phyloP scores from a whole-genome alignment of 2,113 vertebrate genomes.

The Paramisgurnus dabryanus region DNA sequence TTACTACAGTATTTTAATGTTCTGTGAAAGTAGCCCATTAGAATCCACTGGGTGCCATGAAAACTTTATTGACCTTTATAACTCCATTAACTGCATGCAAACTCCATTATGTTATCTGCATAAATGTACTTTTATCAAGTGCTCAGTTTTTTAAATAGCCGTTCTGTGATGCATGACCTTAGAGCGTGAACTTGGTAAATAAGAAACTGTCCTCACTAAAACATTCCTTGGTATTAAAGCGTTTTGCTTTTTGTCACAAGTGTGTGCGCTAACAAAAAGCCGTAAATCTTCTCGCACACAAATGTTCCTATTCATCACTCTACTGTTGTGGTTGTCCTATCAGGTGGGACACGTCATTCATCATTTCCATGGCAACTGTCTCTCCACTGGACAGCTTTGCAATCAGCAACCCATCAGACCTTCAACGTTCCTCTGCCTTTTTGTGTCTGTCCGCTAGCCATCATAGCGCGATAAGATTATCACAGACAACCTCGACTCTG shows the following conservation, averaged over 20 bases:
- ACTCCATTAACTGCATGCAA: too few species aligned
- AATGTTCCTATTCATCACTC: constrained; percentile 55
- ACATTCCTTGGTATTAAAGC: background rate
- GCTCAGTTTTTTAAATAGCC: background rate
- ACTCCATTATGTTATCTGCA: too few species aligned
- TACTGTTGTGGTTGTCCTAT: constrained; percentile 50
- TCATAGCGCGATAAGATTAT: constrained; percentile 88
- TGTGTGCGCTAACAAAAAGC: constrained; percentile 35
- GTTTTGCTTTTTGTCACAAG: constrained; percentile 23
- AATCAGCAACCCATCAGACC: constrained; percentile 81
- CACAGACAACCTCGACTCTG: constrained; percentile 78
- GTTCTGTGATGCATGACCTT: background rate
- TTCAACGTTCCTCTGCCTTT: constrained; percentile 72
- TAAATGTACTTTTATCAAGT: too few species aligned
- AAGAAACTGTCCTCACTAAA: background rate
- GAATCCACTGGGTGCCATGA: too few species aligned
- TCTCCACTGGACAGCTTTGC: constrained; percentile 76
- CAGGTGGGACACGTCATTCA: constrained; percentile 75
- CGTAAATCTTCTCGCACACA: constrained; percentile 54
- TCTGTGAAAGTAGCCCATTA: too few species aligned
- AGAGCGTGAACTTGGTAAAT: too few species aligned
- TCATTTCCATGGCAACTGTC: constrained; percentile 75
- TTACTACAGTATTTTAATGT: too few species aligned
- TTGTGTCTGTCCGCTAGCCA: constrained; percentile 82
- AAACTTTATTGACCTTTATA: too few species aligned